A percentile compares a stretch with the other conserved stretches of the same genome.
Conservation (phyloP, 2,797 vertebrate species). For the Loriculus beryllinus region DNA sequence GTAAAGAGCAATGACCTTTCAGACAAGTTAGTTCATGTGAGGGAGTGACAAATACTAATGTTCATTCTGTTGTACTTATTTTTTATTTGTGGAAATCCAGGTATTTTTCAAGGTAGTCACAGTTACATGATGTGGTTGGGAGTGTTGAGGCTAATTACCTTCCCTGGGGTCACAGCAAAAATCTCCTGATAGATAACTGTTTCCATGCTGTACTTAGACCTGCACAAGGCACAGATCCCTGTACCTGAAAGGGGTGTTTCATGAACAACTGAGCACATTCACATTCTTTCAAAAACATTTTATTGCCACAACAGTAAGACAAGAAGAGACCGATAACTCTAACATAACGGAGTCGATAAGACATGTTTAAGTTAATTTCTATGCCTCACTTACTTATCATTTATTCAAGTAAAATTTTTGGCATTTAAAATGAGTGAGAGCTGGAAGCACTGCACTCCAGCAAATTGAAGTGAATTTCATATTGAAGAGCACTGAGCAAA, state of each 20-base stretch:
- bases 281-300: not conserved
- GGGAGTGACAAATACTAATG: not conserved
- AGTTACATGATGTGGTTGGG: not conserved
- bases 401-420: not conserved
- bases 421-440: not conserved
- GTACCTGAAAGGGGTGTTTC: not conserved
- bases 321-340: not conserved
- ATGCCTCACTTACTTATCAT: not conserved
- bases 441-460: not conserved
- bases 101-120: not conserved
- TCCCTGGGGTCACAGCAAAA: not conserved
- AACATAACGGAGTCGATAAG: not conserved
- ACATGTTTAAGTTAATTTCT: not conserved
- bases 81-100: not conserved
- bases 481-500: not conserved
- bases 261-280: not conserved
- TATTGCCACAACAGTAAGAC: not conserved
- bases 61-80: not conserved
- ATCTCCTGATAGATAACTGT: not conserved
- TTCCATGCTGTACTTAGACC: not conserved
- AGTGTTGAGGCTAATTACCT: not conserved
- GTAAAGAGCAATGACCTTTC: not conserved
- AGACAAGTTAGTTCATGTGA: not conserved
- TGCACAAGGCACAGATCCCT: not conserved
- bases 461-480: not conserved